Base-by-base conservation (phyloP, 2,888 invertebrate species). In the Drosophila kuntzei region DNA sequence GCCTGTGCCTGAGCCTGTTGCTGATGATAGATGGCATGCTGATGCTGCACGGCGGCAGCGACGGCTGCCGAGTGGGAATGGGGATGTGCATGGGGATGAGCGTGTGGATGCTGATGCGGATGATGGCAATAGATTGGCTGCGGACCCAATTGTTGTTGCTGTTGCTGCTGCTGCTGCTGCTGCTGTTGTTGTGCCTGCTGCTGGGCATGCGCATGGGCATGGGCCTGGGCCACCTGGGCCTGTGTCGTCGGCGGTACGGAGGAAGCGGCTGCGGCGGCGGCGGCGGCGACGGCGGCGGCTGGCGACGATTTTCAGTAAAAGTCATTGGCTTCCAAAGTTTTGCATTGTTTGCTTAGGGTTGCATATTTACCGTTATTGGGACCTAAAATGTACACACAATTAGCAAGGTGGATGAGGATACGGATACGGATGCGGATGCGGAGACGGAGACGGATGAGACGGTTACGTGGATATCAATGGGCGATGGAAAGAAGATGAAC, bases 291-390 rank as follows among this genome's bases (percentile, higher is more conserved):
- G 91, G 92, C 92, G 90, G 92, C 92, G 92, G 91, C 93, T 92
- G 92, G 93, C 94, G 95, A 90, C 87, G 90, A 95, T 94, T 96
- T 96, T 97, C 97, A 97, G 96, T 97, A 98, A 94, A 97, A 97
- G 94, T 97, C 97, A 92, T 95, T 96, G 91, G 97, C 96, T 94
- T 97, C 97, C 82, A 97, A 94, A 90, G 97, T 97, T 94, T 97
- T 97, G 95, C 97, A 98, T 94, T 97, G 97, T 94, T 97, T 97
- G 95, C 97, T 97, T 94, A 97, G 94, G 93, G 97, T 97, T 93
- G 97, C 97, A 95, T 97, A 97, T 95, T 97, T 97, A 93, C 95
- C 95, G 93, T 95, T 95, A 94, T 96, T 95, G 90, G 95, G 95
- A 92, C 95, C 95, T 92, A 85, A 79, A 90, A 85, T 71, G 69